Conservation (phyloP, 2,888 invertebrate genomes). For the Agonum fuliginosum region DNA sequence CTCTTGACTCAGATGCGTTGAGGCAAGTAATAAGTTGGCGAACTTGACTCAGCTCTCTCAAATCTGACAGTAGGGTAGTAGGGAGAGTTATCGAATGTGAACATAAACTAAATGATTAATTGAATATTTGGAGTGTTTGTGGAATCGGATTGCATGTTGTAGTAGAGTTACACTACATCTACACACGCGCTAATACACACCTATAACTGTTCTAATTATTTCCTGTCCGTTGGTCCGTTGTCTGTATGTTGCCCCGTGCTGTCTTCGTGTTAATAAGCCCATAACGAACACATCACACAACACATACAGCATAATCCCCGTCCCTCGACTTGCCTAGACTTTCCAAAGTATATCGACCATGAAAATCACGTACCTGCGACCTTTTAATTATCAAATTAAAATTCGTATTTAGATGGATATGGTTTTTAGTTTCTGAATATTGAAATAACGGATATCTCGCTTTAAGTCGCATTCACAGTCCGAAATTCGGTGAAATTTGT, state of each 20-base stretch:
- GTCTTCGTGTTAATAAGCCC: conserved; percentile 19
- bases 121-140: not conserved
- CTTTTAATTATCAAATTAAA: conserved; percentile 51
- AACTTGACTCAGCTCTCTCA: too few relatives aligned
- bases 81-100: too few relatives aligned
- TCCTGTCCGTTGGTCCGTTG: conserved; percentile 41
- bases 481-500: too few relatives aligned
- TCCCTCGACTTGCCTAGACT: not conserved
- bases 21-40: too few relatives aligned
- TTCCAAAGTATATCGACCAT: conserved; percentile 46
- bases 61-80: too few relatives aligned
- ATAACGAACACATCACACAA: conserved; percentile 23
- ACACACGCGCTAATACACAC: conserved; percentile 24
- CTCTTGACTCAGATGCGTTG: too few relatives aligned
- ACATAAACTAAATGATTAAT: too few relatives aligned
- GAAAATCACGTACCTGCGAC: conserved; percentile 41
- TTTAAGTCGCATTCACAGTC: too few relatives aligned
- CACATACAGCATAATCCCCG: not conserved
- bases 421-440: conserved; percentile 21
- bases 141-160: conserved; percentile 11
- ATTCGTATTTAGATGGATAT: conserved; percentile 25
- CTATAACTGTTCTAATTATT: conserved; percentile 52
- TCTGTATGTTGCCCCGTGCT: conserved; percentile 6
- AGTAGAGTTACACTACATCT: conserved; percentile 1
- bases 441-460: not conserved